Conservation (phyloP, 2,113 vertebrate genomes). For the Proterorhinus semilunaris region DNA sequence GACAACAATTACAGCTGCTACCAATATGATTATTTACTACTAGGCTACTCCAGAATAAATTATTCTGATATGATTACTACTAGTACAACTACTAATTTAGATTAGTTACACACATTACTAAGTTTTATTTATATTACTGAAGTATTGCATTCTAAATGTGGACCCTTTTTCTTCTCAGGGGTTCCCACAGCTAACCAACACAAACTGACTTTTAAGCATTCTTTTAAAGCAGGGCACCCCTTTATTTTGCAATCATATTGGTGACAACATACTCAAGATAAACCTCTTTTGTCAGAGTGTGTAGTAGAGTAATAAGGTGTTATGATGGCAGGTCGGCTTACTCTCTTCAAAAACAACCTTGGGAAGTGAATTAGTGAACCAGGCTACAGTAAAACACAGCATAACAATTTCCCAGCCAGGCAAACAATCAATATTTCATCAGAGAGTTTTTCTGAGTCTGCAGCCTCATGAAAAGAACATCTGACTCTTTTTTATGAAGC, state of each 20-base stretch:
- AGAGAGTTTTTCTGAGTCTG: constrained; percentile 32
- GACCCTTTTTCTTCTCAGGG: too few relatives aligned
- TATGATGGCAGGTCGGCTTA: neutral
- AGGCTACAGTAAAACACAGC: constrained; percentile 27
- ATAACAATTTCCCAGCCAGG: constrained; percentile 36
- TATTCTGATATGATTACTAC: neutral
- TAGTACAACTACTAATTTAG: neutral
- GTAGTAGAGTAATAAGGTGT: neutral
- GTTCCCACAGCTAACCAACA: too few relatives aligned
- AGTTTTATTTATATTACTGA: too few relatives aligned
- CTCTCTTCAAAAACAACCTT: neutral
- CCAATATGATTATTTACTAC: too few relatives aligned
- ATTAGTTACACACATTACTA: too few relatives aligned
- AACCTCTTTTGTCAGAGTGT: too few relatives aligned
- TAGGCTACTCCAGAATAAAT: neutral
- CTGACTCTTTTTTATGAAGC: constrained; percentile 18
- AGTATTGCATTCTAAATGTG: too few relatives aligned
- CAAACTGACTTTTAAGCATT: too few relatives aligned
- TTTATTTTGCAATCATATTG: too few relatives aligned
- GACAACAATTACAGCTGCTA: too few relatives aligned
- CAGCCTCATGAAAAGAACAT: constrained; percentile 41
- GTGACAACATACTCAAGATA: too few relatives aligned
- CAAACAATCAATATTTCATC: constrained; percentile 53
- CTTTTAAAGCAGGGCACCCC: too few relatives aligned
- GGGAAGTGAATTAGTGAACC: constrained; percentile 9